phyloP scores from a whole-genome alignment of 2,888 invertebrate species.

The Boloria euphrosyne region DNA sequence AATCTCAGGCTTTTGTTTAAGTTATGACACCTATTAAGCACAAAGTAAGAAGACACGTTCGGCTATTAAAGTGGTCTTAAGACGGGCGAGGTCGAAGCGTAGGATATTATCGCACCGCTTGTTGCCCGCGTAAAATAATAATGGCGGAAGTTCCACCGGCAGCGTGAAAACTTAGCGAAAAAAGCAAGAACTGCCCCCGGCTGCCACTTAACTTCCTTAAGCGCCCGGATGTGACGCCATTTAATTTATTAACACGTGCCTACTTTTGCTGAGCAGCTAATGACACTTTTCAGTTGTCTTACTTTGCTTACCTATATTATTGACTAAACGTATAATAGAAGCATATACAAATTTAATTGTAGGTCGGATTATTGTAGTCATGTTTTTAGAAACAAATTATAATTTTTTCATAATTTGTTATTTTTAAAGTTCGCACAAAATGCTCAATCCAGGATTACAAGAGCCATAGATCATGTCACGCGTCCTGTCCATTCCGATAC shows the following conservation, averaged over 20 bases:
- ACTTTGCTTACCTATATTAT: slow-evolving; percentile 19
- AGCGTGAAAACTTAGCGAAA: slow-evolving; percentile 79
- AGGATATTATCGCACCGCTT: slow-evolving; percentile 83
- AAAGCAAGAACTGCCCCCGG: slow-evolving; percentile 79
- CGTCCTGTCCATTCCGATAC: slow-evolving; percentile 50
- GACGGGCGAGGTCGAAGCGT: slow-evolving; percentile 65
- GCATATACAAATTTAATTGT: background rate
- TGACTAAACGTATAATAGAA: background rate
- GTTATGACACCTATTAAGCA: slow-evolving; percentile 80
- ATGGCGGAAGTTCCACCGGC: slow-evolving; percentile 83
- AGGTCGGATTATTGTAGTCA: background rate
- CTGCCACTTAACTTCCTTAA: slow-evolving; percentile 72
- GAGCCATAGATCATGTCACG: slow-evolving; percentile 51
- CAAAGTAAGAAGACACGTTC: slow-evolving; percentile 79
- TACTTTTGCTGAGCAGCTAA: slow-evolving; percentile 61
- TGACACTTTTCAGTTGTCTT: slow-evolving; percentile 67
- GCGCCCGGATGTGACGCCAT: slow-evolving; percentile 77
- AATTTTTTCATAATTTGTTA: slow-evolving; percentile 32
- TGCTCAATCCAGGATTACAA: slow-evolving; percentile 40
- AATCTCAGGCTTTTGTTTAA: slow-evolving; percentile 73
- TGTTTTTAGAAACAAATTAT: background rate
- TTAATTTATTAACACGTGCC: slow-evolving; percentile 82
- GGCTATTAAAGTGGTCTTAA: slow-evolving; percentile 71
- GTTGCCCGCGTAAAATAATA: slow-evolving; percentile 83
- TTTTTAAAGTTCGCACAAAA: slow-evolving; percentile 41